A percentile compares a stretch with the other conserved stretches of the same genome.
These are phyloP conservation scores for Conus betulinus DNA, from an alignment of 1,140 invertebrate genomes.

Conservation along the genomic window DNA sequence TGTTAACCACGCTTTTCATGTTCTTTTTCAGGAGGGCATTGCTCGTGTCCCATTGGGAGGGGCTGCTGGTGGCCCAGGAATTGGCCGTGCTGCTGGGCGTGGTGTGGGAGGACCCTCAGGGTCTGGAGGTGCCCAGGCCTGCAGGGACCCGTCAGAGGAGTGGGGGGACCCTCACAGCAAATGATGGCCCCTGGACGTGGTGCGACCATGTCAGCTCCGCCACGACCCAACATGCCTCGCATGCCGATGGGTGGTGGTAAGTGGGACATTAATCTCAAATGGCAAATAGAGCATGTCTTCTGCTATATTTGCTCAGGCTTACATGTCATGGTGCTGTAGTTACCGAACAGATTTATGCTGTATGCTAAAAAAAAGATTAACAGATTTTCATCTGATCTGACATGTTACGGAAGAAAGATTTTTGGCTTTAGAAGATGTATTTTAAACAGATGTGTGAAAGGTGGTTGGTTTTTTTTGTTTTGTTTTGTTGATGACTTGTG, in stretches of 20 bases:
- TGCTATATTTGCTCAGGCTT: no score
- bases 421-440: no score
- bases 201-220: conserved; percentile 74
- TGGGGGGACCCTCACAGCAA: conserved; percentile 89
- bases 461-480: no score
- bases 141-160: conserved; percentile 93
- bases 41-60: conserved; percentile 96
- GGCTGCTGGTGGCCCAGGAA: conserved; percentile 90
- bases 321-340: no score
- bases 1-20: not conserved
- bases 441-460: no score
- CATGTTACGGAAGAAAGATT: no score
- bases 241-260: conserved; percentile 16
- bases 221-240: not conserved
- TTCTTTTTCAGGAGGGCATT: conserved; percentile 84
- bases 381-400: no score
- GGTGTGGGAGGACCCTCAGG: conserved; percentile 80
- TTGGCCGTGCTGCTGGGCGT: conserved; percentile 92
- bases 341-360: no score
- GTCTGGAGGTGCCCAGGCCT: conserved; percentile 79
- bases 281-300: no score
- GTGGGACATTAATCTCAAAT: no score
- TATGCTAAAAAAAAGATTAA: no score
- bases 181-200: conserved; percentile 87
- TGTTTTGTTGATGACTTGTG: no score